phyloP scores from a whole-genome alignment of 2,113 vertebrate species.

The Leucopsar rothschildi region DNA sequence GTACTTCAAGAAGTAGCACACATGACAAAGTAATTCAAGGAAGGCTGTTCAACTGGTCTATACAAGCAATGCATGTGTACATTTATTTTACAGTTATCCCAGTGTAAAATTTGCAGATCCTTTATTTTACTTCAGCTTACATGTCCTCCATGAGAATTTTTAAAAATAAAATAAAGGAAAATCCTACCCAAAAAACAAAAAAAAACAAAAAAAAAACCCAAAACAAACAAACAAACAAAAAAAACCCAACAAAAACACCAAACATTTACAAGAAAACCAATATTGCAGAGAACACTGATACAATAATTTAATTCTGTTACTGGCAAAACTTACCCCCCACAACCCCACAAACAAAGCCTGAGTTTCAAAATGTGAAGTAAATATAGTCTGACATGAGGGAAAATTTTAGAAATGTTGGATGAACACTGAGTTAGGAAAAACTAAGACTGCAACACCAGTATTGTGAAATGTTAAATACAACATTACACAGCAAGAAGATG shows the following conservation, averaged over 20 bases:
- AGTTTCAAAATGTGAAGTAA: conserved; percentile 10
- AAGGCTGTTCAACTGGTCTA: not conserved
- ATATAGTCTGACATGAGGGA: not conserved
- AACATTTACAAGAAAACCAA: not conserved
- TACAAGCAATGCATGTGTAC: not conserved
- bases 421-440: conserved; percentile 25
- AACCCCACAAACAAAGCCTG: not conserved
- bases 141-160: not conserved
- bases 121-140: not conserved
- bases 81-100: not conserved
- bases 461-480: conserved; percentile 31
- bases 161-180: not conserved
- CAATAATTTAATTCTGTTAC: not conserved
- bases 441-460: not conserved
- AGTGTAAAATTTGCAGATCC: not conserved
- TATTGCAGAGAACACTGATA: not conserved
- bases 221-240: too few relatives aligned
- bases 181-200: not conserved
- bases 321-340: not conserved
- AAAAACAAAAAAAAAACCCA: not conserved
- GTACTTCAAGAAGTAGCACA: not conserved
- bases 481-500: not conserved
- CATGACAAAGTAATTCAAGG: not conserved
- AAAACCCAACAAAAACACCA: not conserved
- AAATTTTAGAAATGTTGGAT: not conserved